A percentile compares a stretch with the other conserved stretches of the same genome.
These are phyloP conservation scores for Eucera pruinosa DNA, from an alignment of 2,888 invertebrate species.

Conservation along the genomic window DNA sequence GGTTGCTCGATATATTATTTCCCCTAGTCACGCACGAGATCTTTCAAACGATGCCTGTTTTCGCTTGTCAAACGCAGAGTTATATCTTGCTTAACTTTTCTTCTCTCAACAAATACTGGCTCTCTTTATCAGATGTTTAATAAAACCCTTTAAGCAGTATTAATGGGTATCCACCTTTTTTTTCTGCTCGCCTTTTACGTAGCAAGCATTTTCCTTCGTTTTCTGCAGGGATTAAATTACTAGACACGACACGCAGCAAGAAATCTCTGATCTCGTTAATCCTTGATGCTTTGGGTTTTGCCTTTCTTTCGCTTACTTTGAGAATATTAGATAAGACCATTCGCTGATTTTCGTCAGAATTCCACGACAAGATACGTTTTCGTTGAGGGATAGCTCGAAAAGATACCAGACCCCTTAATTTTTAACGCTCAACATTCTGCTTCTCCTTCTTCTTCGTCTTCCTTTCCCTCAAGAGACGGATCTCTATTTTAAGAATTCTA, in stretches of 20 bases:
- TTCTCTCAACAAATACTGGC: neutral
- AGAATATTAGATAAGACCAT: constrained; percentile 10
- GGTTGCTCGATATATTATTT: neutral
- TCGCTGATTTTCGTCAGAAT: neutral
- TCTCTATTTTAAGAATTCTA: neutral
- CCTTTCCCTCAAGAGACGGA: neutral
- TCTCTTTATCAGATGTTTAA: neutral
- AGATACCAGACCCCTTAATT: neutral
- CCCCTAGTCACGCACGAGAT: neutral
- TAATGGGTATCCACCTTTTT: neutral
- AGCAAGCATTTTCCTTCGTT: neutral
- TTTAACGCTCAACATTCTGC: neutral
- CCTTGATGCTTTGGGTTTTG: neutral
- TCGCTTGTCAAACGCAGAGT: too few relatives aligned
- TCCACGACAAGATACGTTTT: neutral
- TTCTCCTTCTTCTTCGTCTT: neutral
- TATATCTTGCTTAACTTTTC: neutral
- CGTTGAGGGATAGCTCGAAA: neutral
- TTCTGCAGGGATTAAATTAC: neutral
- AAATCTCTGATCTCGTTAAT: neutral
- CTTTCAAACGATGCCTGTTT: too few relatives aligned
- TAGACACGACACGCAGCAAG: neutral
- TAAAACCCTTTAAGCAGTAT: neutral
- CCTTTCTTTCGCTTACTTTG: neutral
- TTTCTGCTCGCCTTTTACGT: neutral